These are phyloP conservation scores for Eretmochelys imbricata DNA, from an alignment of 2,113 vertebrate species.

Conservation along the genomic window DNA sequence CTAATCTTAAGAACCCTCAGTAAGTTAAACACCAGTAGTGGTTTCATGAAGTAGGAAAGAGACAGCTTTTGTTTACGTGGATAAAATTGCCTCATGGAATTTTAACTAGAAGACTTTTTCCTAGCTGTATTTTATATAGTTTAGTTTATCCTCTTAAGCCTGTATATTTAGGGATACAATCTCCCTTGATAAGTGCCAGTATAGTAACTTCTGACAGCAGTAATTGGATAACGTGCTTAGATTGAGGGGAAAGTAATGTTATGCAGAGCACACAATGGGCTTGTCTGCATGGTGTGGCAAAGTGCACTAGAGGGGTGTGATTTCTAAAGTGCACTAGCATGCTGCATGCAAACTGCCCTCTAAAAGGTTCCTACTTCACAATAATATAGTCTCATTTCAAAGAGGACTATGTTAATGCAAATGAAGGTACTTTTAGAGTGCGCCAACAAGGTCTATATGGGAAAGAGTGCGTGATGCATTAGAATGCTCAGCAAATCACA, in stretches of 20 bases:
- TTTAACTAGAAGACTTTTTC: neutral
- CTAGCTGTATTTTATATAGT: constrained; percentile 13
- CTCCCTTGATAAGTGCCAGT: constrained; percentile 54
- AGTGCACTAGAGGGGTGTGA: neutral
- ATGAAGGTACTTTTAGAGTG: neutral
- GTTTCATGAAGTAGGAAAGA: neutral
- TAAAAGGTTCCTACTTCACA: neutral
- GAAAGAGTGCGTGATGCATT: neutral
- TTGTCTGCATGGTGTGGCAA: neutral
- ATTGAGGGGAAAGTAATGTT: constrained; percentile 62
- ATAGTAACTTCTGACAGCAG: neutral
- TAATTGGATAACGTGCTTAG: constrained; percentile 47
- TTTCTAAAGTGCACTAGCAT: neutral
- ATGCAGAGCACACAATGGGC: neutral
- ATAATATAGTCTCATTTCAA: neutral
- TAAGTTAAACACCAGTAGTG: neutral
- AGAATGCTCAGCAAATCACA: neutral
- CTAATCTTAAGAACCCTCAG: neutral
- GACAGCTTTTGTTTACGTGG: neutral
- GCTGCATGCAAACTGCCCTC: neutral
- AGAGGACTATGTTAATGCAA: neutral
- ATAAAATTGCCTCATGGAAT: constrained; percentile 19
- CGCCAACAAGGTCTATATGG: too few species aligned
- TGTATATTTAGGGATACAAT: neutral
- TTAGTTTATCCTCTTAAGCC: constrained; percentile 29